These are phyloP conservation scores for Zaprionus africanus DNA, from an alignment of 1,140 invertebrate genomes.

Conservation along the genomic window DNA sequence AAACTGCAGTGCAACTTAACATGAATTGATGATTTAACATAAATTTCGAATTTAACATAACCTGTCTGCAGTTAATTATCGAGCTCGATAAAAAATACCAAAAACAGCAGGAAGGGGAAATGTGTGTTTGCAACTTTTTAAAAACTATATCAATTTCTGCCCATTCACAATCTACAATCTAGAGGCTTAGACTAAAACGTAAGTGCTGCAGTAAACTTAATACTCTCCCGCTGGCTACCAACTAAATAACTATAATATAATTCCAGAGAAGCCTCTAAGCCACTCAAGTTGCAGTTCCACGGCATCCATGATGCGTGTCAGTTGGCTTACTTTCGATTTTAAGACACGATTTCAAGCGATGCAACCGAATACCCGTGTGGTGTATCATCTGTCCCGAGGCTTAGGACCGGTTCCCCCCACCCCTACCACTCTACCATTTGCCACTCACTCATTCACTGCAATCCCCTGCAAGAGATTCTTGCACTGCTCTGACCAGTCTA, in stretches of 20 bases:
- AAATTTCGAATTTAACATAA: not conserved
- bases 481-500: constrained; percentile 32
- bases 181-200: not conserved
- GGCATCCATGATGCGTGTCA: constrained; percentile 25
- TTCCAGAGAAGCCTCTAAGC: constrained; percentile 6
- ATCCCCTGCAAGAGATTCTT: constrained; percentile 14
- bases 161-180: not conserved
- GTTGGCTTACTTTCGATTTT: constrained; percentile 46
- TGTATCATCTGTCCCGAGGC: constrained; percentile 56
- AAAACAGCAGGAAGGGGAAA: not conserved
- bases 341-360: constrained; percentile 34
- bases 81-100: not conserved
- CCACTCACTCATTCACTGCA: constrained; percentile 9
- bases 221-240: not conserved
- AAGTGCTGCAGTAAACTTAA: constrained; percentile 7
- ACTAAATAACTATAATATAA: constrained; percentile 5
- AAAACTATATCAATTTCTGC: constrained; percentile 1
- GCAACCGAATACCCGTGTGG: constrained; percentile 54
- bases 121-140: not conserved
- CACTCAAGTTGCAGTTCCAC: constrained; percentile 11
- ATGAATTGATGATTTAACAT: not conserved
- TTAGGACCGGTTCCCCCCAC: constrained; percentile 32
- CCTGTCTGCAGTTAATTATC: not conserved
- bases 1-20: not conserved
- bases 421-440: not conserved